Evolutionary conservation across 1,140 invertebrate species (phyloP).

Genomic region (Arion vulgaris): DNA sequence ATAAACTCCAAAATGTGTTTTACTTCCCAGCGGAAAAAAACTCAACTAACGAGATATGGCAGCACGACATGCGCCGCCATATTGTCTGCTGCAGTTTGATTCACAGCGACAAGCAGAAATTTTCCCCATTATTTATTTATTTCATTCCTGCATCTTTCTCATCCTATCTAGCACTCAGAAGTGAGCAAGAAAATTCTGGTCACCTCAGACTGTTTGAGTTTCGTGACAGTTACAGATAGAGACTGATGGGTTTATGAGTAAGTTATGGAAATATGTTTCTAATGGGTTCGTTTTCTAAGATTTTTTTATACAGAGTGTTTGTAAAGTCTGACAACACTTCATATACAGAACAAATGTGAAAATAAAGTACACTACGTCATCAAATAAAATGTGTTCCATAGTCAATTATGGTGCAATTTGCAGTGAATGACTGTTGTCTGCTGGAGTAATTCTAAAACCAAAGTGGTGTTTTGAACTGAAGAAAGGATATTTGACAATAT

Average conservation of each 20-base stretch:
- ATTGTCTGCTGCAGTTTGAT: slow-evolving; percentile 9
- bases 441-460: too few relatives aligned
- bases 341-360: too few relatives aligned
- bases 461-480: too few relatives aligned
- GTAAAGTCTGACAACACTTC: too few relatives aligned
- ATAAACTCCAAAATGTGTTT: not conserved
- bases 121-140: not conserved
- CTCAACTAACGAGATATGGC: not conserved
- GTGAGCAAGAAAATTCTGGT: not conserved
- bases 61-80: slow-evolving; percentile 12
- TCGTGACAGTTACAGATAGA: not conserved
- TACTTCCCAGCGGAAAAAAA: not conserved
- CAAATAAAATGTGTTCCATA: too few relatives aligned
- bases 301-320: too few relatives aligned
- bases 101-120: not conserved
- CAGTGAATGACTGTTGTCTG: too few relatives aligned
- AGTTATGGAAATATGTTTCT: too few relatives aligned
- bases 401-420: too few relatives aligned
- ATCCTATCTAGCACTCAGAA: not conserved
- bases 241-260: not conserved
- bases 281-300: too few relatives aligned
- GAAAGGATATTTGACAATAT: too few relatives aligned
- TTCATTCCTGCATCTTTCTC: not conserved
- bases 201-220: not conserved
- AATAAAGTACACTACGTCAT: too few relatives aligned